Base-by-base conservation (phyloP, 2,113 vertebrate genomes). In the Nycticorax nycticorax region DNA sequence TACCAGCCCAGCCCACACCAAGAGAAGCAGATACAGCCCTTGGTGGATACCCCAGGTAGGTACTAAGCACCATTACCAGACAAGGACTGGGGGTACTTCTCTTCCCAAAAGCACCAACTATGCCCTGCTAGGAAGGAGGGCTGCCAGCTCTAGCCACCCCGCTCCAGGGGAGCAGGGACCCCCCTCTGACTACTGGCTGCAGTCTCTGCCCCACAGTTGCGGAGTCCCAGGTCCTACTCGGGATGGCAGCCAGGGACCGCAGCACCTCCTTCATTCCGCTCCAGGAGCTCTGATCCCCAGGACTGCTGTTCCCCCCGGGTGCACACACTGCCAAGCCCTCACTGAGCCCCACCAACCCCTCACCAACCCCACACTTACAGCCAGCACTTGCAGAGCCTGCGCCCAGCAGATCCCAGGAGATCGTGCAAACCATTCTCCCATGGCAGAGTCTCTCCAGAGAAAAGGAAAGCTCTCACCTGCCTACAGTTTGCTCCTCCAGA, bases 381-480 rank as follows among this genome's bases (percentile, higher is more conserved):
- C 53, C 91, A 96, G 66, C 27, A 47, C 88, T 95, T 95, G 80
- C 39, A 97, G 89, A 92, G 94, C 84, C 72, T 96, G 85, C 1
- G 3, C 92, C 96, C 93, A 96, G 93, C 73, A 91, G 66, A 94
- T 94, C 62, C 84, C 73, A 63, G 71, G 16, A 94, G 87, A 27
- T 85, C 84, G 68, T 64, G 69, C 73, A 67, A 87, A 72, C 91
- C 89, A 72, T 60, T 96, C 94, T 82, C 81, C 96, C 96, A 96
- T 97, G 69, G 96, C 81, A 94, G 69, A 93, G 39, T 8, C 27
- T 85, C 73, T 94, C 69, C 76, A 66, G 56, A 87, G 56, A 53
- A 12, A 60, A 41, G 35, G 77, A 48, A 72, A 85, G 56, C 84
- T 84, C 53, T 64, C 68, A 27, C 60, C 83, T 59, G 80, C 84